Evolutionary conservation across 2,797 vertebrate genomes (phyloP), one percentile per base, ranked within the genome.

Genomic region (Malurus splendens): DNA sequence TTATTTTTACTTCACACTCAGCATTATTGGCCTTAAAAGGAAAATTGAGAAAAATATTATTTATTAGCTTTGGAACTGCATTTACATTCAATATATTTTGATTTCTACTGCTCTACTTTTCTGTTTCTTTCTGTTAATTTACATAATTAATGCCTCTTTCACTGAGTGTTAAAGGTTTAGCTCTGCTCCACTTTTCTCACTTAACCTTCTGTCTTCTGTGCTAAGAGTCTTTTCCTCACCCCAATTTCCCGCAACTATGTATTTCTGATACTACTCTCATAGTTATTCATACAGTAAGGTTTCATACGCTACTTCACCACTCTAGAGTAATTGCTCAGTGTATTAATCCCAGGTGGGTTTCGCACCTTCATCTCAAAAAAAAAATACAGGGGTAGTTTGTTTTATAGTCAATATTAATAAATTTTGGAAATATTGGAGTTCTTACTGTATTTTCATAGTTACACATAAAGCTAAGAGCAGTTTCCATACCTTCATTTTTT

Each of bases 401-500:
- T 91, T 73, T 54, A 71, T 9, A 6, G 8, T 56, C 48, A 71
- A 12, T 52, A 52, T 14, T 14, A 76, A 45, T 5, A 57, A 50
- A 17, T 48, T 59, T 39, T 32, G 10, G 18, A 82, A 79, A 62
- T 16, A 71, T 0, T n/a, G 22, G 23, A 75, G n/a, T 64, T 83
- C 25, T 76, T 74, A 45, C 25, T 45, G 3, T 45, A 39, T 65
- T 71, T 75, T 55, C 39, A 39, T 10, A 33, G 54, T 32, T 83
- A 47, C 5, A 7, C 25, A 66, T n/a, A 38, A 50, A 87, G 33
- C 24, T n/a, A 50, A 81, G 20, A 68, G 30, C 16, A 54, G 83
- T 79, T 78, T 50, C 47, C 67, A 41, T 87, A 99, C 99, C 98
- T 99, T 99, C 45, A 98, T 98, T 95, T 99, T 99, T 91, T 99